Evolutionary conservation across 2,888 invertebrate genomes (phyloP), one percentile per base, ranked within the genome.

Genomic region (Andrena fulva): DNA sequence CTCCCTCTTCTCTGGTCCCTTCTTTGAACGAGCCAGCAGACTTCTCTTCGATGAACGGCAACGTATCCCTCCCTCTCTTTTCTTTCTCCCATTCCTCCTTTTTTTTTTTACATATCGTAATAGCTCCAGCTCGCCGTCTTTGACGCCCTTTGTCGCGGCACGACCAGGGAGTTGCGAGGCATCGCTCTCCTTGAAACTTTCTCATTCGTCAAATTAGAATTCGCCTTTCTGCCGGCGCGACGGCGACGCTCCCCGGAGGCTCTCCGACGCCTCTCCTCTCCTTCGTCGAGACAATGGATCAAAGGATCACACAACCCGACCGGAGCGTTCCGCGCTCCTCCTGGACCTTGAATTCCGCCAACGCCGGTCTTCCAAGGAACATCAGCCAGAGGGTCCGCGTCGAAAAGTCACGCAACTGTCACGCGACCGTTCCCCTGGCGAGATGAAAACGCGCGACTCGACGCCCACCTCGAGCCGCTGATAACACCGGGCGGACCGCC

Each of bases 171-270:
- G 80, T 78, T 87, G 48, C 81, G 77, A 86, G 79, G 82, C 77
- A 80, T 72, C 88, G 79, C 82, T 84, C 88, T 87, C 84, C 90
- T 89, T 86, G 89, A 92, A 92, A 92, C 90, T 92, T 92, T 90
- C 90, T 92, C 92, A 92, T 91, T 92, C 92, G 92, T 91, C 92
- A 92, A 92, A 92, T 91, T 90, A 90, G 90, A 91, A 91, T 89
- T 90, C 87, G 89, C 88, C 88, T 91, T 91, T 90, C 89, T 89
- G 85, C 80, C 87, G 80, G 86, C 82, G 87, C 87, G 85, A 86
- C 87, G 84, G 77, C 86, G 77, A 85, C 86, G 80, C 83, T 89
- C 89, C 89, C 90, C 83, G 80, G 88, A 85, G 91, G 88, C 83
- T 82, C 80, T 52, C 72, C 84, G 71, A 70, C 70, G 69, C 71